Base-by-base conservation (phyloP, 92 coral and sea anemone species). In the Parazoanthus darwini region DNA sequence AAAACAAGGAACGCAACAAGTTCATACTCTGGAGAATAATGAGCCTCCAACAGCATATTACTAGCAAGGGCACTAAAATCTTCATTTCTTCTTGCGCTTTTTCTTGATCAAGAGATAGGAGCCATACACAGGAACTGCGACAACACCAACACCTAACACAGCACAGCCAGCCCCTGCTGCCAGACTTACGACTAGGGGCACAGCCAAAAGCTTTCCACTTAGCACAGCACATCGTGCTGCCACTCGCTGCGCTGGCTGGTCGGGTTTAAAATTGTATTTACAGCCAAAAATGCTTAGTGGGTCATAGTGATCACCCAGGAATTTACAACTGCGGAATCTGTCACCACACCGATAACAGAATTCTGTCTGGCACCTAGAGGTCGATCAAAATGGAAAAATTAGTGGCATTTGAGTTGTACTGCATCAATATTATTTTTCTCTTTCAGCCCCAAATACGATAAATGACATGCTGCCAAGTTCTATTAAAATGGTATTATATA, bases 281-380 rank as follows among this genome's bases (percentile, higher is more conserved):
- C 98, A 95, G 43, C 98, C 98, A 86, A 95, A 91, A 42, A 95
- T 85, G 73, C 98, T 95, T 68, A 91, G 77, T 18, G 93, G 96
- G 77, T 95, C 98, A 23, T 95, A 93, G 72, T 95, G 98, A 88
- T 95, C 95, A n/a, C 98, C 98, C 20, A 95, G 72, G 83, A 95
- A 93, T 72, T 92, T 92, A 42, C 92, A 59, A 81, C 95, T 89
- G 77, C 90, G 96, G 83, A 93, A 95, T 66, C 91, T 88, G 74
- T 90, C 82, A 13, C 98, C 98, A 82, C 98, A 95, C 22, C 94
- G 91, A 77, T 95, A 95, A 82, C 98, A 95, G 90, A 95, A 95
- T 78, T 95, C 98, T 82, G 98, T 95, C 74, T 91, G 79, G 77
- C 98, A 95, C 77, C 98, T 95, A 86, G n/a, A 37, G 63, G 39